Percentiles rank a stretch among this genome's conserved stretches.
These are phyloP conservation scores for Andrena hattorfiana DNA, from an alignment of 2,888 invertebrate species.

Conservation along the genomic window DNA sequence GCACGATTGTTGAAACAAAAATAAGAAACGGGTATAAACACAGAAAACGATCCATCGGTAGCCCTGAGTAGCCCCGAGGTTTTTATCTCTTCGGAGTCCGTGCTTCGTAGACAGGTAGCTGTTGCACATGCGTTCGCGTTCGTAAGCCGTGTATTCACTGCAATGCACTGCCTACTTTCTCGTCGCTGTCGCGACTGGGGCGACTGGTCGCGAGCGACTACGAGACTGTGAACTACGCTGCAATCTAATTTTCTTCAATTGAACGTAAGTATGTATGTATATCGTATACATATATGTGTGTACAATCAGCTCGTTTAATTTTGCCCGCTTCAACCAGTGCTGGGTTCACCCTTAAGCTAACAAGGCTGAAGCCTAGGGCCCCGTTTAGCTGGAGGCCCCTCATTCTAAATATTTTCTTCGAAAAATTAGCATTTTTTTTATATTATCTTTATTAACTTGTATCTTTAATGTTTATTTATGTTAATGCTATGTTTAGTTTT, in stretches of 20 bases:
- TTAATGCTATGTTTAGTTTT: too few species aligned
- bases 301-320: too few species aligned
- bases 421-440: too few species aligned
- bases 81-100: constrained; percentile 66
- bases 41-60: constrained; percentile 77
- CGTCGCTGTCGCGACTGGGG: background rate
- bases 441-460: too few species aligned
- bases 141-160: constrained; percentile 54
- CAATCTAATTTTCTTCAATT: background rate
- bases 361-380: too few species aligned
- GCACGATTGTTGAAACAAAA: constrained; percentile 68
- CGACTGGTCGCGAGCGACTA: too few species aligned
- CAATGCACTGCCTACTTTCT: background rate
- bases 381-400: too few species aligned
- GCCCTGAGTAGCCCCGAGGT: constrained; percentile 65
- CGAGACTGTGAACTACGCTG: background rate
- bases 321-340: too few species aligned
- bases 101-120: constrained; percentile 69
- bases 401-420: too few species aligned
- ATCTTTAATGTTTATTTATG: too few species aligned
- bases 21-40: constrained; percentile 77
- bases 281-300: too few species aligned
- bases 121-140: constrained; percentile 70
- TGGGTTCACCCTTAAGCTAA: too few species aligned
- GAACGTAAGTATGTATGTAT: background rate